Conservation (phyloP, 1,140 invertebrate species). For the Atopsyche davidsoni region DNA sequence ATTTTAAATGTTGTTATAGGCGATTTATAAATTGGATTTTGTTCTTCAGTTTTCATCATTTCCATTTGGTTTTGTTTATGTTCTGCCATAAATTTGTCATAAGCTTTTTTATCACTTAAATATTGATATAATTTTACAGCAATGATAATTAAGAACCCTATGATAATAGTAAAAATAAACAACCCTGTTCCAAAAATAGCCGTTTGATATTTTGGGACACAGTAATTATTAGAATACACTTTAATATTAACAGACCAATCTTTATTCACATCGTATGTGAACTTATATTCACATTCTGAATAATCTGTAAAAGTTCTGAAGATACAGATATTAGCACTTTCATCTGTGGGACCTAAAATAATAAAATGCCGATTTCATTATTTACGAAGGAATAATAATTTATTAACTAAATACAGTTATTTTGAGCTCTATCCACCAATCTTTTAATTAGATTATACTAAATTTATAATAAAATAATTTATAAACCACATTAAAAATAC, state of each 20-base stretch:
- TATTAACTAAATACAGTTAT: too few relatives aligned
- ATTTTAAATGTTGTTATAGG: conserved; percentile 48
- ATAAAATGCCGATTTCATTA: too few relatives aligned
- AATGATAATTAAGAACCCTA: too few relatives aligned
- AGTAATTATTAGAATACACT: conserved; percentile 8
- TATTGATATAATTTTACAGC: too few relatives aligned
- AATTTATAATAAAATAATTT: conserved; percentile 5
- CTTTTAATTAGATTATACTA: neutral
- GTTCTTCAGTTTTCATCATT: conserved; percentile 33
- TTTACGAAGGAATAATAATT: too few relatives aligned
- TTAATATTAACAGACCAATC: conserved; percentile 11
- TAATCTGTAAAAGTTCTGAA: neutral
- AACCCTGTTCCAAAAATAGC: too few relatives aligned
- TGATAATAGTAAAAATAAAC: too few relatives aligned
- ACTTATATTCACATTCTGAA: conserved; percentile 8
- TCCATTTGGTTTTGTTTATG: conserved; percentile 39
- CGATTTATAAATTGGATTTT: conserved; percentile 52
- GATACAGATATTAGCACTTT: conserved; percentile 7
- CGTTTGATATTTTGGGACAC: neutral
- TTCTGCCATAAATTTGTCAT: conserved; percentile 45
- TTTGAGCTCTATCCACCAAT: too few relatives aligned
- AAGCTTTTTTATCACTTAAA: conserved; percentile 45
- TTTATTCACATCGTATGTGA: conserved; percentile 17
- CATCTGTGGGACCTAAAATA: too few relatives aligned
- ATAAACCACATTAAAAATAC: neutral